Evolutionary conservation across 30 jellyfish, hydroid and myxozoan species (phyloP).

Genomic region (Nemopilema nomurai): DNA sequence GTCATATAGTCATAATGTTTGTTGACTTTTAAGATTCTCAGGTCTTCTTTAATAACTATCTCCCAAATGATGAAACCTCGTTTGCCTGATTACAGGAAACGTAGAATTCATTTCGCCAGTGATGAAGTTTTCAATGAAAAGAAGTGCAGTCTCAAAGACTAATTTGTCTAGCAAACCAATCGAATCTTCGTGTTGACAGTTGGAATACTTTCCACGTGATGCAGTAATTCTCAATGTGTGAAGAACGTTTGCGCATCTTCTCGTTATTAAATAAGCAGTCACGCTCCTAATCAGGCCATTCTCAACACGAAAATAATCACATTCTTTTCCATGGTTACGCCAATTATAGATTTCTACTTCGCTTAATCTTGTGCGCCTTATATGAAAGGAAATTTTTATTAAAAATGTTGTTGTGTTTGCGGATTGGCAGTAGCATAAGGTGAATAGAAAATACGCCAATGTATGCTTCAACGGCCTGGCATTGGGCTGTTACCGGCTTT

Average conservation of each 20-base stretch:
- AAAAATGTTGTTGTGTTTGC: background rate
- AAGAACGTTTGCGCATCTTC: background rate
- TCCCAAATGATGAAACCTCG: background rate
- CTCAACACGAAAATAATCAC: background rate
- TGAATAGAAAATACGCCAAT: background rate
- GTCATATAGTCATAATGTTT: too few species aligned
- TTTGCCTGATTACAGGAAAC: background rate
- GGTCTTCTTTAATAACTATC: background rate
- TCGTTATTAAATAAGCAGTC: background rate
- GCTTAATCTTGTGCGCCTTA: background rate
- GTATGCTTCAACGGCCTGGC: background rate
- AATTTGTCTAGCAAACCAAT: background rate
- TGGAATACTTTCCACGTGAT: background rate
- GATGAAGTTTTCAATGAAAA: background rate
- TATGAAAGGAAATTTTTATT: background rate
- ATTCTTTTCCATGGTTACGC: background rate
- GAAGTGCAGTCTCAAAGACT: background rate
- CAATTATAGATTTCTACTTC: background rate
- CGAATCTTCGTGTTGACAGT: background rate
- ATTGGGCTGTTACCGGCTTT: too few species aligned
- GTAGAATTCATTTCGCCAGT: background rate
- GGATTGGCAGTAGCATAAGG: background rate
- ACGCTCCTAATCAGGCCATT: background rate
- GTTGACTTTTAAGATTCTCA: background rate
- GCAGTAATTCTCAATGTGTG: background rate